Evolutionary conservation across 2,888 invertebrate genomes (phyloP), one percentile per base, ranked within the genome.

Genomic region (Ferrisia virgata): DNA sequence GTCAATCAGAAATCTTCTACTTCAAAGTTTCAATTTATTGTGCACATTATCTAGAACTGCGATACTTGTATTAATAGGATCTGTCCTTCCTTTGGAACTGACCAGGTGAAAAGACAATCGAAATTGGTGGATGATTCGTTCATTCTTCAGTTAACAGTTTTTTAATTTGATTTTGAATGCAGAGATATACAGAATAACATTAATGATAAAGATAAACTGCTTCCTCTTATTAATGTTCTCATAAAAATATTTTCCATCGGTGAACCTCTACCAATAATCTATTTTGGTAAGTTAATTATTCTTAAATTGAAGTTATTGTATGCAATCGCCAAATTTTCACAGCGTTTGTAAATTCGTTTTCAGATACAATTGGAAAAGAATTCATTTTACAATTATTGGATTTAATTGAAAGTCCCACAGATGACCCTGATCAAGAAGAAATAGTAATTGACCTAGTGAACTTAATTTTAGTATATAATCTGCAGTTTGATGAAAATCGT

Each of bases 201-300:
- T 82, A 91, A 93, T 86, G 93, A 95, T 87, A 92, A 94, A 87
- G 92, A 93, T 87, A 93, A 95, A 87, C 91, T 96, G 86, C 94
- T 94, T 86, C 94, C 95, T 89, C 94, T 96, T 25, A 93, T 95
- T 1, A 91, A 95, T 85, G 91, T 97, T 86, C 90, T 97, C 85
- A 95, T 95, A 80, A 95, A 96, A 92, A 92, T 97, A 79, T 93
- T 97, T 88, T 96, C 95, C 83, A 94, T 95, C 91, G 97, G 95
- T 0, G 96, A 97, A 88, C 92, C 92, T 78, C 93, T 97, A 91
- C 97, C 97, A 1, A 91, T 96, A 83, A 94, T 95, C 81, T 95
- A 97, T 90, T 94, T 95, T 88, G 95, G 96, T 96, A 89, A 89
- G 81, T 4, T 25, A 36, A 78, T 39, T 28, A 76, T 36, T 5